Conservation (phyloP, 2,797 vertebrate genomes). For the Eurystomus glaucurus region DNA sequence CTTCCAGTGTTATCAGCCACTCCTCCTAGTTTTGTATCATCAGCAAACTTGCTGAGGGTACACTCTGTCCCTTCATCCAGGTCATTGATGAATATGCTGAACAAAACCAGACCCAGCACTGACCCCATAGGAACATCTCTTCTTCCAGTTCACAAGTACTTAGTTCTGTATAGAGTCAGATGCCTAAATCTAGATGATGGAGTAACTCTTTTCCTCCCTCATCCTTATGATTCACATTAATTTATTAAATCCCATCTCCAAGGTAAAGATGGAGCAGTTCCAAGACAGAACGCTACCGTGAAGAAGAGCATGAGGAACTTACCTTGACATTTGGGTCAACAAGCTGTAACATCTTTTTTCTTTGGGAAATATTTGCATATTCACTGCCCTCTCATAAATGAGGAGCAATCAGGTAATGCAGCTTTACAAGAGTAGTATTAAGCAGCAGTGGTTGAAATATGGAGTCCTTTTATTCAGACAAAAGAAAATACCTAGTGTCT, state of each 20-base stretch:
- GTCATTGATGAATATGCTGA: background rate
- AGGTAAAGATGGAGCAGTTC: background rate
- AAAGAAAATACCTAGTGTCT: background rate
- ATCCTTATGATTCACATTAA: background rate
- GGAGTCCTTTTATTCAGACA: background rate
- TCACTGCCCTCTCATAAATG: background rate
- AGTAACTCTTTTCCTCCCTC: background rate
- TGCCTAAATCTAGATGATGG: background rate
- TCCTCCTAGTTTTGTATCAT: background rate
- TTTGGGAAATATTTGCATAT: background rate
- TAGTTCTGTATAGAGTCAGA: background rate
- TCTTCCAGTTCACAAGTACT: background rate
- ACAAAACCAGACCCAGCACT: background rate
- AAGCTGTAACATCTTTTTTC: background rate
- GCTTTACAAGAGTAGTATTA: background rate
- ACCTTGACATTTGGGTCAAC: background rate
- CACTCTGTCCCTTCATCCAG: background rate
- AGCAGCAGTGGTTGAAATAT: background rate
- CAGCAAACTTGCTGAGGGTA: background rate
- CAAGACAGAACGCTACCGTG: background rate
- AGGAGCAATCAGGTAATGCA: background rate
- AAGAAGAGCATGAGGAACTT: background rate
- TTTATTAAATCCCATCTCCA: background rate
- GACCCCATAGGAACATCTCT: background rate
- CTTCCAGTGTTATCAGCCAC: background rate